These are phyloP conservation scores for Cheilosia impressa DNA, from an alignment of 2,888 invertebrate species.

Conservation along the genomic window DNA sequence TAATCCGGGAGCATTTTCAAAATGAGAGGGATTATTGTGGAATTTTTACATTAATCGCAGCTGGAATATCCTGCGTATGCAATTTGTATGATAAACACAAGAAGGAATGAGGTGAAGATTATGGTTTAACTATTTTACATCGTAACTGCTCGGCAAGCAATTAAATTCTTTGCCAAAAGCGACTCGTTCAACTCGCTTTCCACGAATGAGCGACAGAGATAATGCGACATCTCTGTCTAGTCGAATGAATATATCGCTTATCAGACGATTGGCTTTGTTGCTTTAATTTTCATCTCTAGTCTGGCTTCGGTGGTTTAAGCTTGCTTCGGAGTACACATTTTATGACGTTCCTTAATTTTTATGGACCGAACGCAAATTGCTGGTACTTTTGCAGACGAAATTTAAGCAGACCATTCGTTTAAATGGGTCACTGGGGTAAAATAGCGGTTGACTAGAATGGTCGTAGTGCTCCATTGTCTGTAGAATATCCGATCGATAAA, in stretches of 20 bases:
- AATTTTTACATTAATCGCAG: not conserved
- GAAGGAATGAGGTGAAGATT: not conserved
- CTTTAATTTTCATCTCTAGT: not conserved
- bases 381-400: not conserved
- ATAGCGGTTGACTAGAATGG: not conserved
- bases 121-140: not conserved
- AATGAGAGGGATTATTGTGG: slow-evolving; percentile 17
- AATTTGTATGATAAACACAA: not conserved
- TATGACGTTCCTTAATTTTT: not conserved
- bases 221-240: not conserved
- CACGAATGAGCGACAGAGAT: not conserved
- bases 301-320: not conserved
- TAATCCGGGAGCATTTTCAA: slow-evolving; percentile 33
- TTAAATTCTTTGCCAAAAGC: too few species aligned
- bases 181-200: not conserved
- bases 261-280: not conserved
- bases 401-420: not conserved
- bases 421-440: not conserved
- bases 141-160: not conserved
- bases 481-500: not conserved
- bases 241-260: not conserved
- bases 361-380: not conserved
- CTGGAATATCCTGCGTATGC: not conserved
- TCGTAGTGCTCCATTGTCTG: not conserved
- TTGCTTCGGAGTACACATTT: not conserved